Conservation (phyloP, 2,113 vertebrate genomes). For the Oxyruncus cristatus region DNA sequence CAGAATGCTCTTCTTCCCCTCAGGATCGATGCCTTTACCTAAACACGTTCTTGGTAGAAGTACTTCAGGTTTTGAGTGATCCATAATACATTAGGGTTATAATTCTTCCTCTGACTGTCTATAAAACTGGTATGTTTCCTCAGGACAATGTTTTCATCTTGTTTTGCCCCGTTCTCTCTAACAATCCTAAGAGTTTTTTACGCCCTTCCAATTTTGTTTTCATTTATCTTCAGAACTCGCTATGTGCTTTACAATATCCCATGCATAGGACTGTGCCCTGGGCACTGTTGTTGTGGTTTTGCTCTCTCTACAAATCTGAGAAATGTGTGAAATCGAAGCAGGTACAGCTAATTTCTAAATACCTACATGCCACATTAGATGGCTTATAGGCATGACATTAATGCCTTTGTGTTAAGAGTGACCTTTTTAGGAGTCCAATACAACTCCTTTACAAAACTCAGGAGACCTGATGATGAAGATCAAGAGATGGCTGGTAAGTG, state of each 20-base stretch:
- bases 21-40: neutral
- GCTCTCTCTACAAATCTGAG: neutral
- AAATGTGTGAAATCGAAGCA: neutral
- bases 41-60: neutral
- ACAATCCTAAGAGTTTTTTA: neutral
- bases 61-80: neutral
- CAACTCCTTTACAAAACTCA: neutral
- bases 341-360: neutral
- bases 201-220: neutral
- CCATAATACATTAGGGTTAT: neutral
- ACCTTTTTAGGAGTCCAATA: neutral
- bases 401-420: fast-evolving
- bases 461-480: neutral
- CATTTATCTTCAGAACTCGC: neutral
- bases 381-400: neutral
- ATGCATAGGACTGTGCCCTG: neutral
- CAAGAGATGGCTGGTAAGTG: neutral
- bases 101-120: neutral
- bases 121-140: neutral
- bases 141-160: neutral
- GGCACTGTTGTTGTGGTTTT: neutral
- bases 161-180: neutral
- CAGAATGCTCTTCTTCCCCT: neutral
- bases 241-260: neutral
- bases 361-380: neutral